Base-by-base conservation (phyloP, 2,113 vertebrate species). In the Andinoacara biseriatus region DNA sequence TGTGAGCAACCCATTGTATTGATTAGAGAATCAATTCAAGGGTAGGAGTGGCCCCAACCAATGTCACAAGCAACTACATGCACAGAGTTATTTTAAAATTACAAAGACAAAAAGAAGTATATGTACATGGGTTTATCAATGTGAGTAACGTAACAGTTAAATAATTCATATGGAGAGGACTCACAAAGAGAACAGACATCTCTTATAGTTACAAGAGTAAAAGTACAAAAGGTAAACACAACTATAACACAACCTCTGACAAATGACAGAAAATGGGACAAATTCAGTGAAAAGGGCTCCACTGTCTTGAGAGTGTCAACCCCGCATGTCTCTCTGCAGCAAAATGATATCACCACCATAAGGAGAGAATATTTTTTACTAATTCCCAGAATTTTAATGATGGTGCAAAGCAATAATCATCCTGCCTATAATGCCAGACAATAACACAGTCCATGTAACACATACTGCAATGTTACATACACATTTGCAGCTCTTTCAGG, bases 131-230 rank as follows among this genome's bases (percentile, higher is more conserved):
- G 31, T 5, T 26, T 52, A 26, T 52, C 65, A 72, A 6, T 72
- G 26, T 14, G 65, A 72, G 33, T 33, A 33, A 33, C 33, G 5
- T 31, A 52, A 72, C 26, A 52, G 43, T 13, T 31, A 14, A 31
- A 72, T 31, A 20, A 72, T 52, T 52, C 20, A 11, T 72, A 52
- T 20, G 10, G 20, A 72, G 65, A 52, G 17, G 24, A 17, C 2
- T 52, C 5, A 52, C 43, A 11, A 29, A 72, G 31, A 72, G 1
- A 72, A 52, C 17, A 52, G 15, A 20, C 26, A 52, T 72, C 24
- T 31, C 29, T 72, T 72, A 69, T 49, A 29, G 65, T 69, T 52
- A 13, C 43, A 52, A 69, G 43, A 69, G 52, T 69, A 72, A 72
- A 72, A 52, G 67, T 54, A 33, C 43, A 52, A 31, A 26, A 52